Evolutionary conservation across 2,888 invertebrate genomes (phyloP).

Genomic region (Drosophila neotestacea): DNA sequence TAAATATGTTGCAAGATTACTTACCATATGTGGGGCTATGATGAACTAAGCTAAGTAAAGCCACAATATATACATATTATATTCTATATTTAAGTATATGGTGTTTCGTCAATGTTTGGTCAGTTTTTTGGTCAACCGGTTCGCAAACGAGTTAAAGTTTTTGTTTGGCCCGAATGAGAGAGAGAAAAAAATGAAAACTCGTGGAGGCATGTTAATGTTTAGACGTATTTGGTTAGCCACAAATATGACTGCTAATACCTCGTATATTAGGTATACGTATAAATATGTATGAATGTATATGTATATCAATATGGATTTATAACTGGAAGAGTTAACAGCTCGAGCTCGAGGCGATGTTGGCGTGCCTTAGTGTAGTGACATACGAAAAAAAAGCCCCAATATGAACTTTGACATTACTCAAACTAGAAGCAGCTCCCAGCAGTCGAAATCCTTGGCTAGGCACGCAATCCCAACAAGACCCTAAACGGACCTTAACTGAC

Average conservation of each 20-base stretch:
- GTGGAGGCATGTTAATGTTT: slow-evolving; percentile 26
- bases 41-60: background rate
- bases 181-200: background rate
- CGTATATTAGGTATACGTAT: slow-evolving; percentile 14
- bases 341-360: slow-evolving; percentile 13
- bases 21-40: background rate
- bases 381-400: slow-evolving; percentile 6
- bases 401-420: slow-evolving; percentile 74
- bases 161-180: background rate
- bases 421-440: background rate
- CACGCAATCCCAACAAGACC: slow-evolving; percentile 47
- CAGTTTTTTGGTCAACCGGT: slow-evolving; percentile 15
- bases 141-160: slow-evolving; percentile 10
- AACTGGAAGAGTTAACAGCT: slow-evolving; percentile 61
- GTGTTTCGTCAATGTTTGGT: background rate
- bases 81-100: background rate
- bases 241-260: slow-evolving; percentile 6
- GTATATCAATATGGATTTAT: slow-evolving; percentile 33
- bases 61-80: background rate
- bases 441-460: slow-evolving; percentile 23
- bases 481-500: slow-evolving; percentile 7
- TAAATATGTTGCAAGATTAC: background rate
- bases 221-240: slow-evolving; percentile 41
- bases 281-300: background rate
- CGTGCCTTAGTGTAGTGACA: slow-evolving; percentile 20